Percentiles rank a stretch among this genome's conserved stretches.
These are phyloP conservation scores for Circaetus cinerascens DNA, from an alignment of 2,113 vertebrate species.

Conservation along the genomic window DNA sequence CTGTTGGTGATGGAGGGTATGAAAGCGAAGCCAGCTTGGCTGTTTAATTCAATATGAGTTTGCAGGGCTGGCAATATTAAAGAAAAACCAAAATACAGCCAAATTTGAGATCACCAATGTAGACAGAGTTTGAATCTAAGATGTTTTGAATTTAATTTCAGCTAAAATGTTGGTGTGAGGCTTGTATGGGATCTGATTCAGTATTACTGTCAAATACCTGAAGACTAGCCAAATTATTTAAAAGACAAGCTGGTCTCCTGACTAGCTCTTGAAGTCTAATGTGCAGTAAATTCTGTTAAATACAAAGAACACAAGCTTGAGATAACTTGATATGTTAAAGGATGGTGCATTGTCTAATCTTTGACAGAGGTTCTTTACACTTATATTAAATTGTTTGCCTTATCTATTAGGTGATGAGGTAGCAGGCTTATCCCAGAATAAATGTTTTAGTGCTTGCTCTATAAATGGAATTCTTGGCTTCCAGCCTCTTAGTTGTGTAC, in stretches of 20 bases:
- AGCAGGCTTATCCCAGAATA: not conserved
- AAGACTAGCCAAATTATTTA: not conserved
- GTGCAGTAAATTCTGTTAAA: not conserved
- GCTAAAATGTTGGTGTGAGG: not conserved
- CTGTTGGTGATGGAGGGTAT: not conserved
- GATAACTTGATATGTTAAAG: not conserved
- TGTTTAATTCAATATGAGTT: not conserved
- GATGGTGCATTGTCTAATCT: not conserved
- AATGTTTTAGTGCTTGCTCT: not conserved
- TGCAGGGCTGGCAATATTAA: not conserved
- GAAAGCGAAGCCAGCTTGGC: not conserved
- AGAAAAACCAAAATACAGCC: not conserved
- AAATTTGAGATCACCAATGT: not conserved
- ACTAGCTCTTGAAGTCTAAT: not conserved
- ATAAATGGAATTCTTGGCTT: not conserved
- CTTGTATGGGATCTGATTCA: not conserved
- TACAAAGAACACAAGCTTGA: not conserved
- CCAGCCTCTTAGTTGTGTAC: not conserved
- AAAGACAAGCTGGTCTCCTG: not conserved
- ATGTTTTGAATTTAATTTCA: not conserved
- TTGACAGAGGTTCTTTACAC: not conserved
- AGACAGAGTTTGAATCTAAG: not conserved
- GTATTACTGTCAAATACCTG: not conserved
- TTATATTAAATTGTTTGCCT: not conserved
- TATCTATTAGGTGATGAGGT: not conserved